Evolutionary conservation across 2,113 vertebrate species (phyloP).

Genomic region (Erythrolamprus reginae): DNA sequence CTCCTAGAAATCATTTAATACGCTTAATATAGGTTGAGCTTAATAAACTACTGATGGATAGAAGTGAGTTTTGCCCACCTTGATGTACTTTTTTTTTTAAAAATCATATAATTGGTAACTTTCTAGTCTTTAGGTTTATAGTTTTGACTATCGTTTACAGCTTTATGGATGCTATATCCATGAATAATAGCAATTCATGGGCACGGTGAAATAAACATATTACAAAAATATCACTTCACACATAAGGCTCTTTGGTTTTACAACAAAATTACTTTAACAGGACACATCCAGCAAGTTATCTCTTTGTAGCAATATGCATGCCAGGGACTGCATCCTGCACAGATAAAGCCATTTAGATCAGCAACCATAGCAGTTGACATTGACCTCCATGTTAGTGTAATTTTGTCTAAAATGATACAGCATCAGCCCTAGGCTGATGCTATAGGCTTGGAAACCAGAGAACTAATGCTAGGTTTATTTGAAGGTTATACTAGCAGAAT

Average conservation of each 20-base stretch:
- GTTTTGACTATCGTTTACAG: background rate
- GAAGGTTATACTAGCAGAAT: background rate
- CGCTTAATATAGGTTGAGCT: background rate
- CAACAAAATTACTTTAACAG: background rate
- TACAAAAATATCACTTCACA: background rate
- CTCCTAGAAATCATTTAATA: background rate
- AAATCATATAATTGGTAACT: background rate
- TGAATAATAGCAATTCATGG: background rate
- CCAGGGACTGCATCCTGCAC: background rate
- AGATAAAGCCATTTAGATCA: background rate
- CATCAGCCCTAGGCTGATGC: too few relatives aligned
- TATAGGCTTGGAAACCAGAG: background rate
- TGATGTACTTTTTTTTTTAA: background rate
- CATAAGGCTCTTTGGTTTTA: background rate
- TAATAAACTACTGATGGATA: background rate
- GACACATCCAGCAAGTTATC: background rate
- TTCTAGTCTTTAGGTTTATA: too few relatives aligned
- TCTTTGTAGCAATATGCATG: background rate
- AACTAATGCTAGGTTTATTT: background rate
- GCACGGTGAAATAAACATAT: fast-evolving
- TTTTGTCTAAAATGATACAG: background rate
- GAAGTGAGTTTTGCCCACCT: background rate
- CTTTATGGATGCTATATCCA: background rate
- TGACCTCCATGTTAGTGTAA: background rate
- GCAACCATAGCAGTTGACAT: background rate